These are phyloP conservation scores for Aethina tumida DNA, from an alignment of 1,140 invertebrate species.

Conservation along the genomic window DNA sequence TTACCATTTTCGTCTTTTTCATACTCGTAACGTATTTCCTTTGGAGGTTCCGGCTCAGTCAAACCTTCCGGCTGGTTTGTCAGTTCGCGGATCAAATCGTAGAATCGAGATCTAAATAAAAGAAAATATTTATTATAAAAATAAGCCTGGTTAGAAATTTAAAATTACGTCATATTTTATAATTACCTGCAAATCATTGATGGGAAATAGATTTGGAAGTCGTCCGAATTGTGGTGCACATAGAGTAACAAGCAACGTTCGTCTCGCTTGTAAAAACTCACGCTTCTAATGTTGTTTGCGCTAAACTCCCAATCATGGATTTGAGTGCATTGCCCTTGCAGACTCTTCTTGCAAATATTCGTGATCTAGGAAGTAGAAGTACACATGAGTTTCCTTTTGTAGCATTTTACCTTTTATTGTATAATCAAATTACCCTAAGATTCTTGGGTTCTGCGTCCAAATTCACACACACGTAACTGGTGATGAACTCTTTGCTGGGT, in stretches of 20 bases:
- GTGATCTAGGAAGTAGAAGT: constrained; percentile 45
- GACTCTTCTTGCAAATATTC: constrained; percentile 70
- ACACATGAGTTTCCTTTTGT: background rate
- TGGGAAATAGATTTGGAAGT: constrained; percentile 98
- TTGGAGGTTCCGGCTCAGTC: constrained; percentile 62
- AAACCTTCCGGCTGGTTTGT: constrained; percentile 77
- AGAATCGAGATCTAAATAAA: constrained; percentile 76
- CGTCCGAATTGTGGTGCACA: constrained; percentile 95
- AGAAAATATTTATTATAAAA: too few species aligned
- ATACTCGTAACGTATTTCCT: constrained; percentile 62
- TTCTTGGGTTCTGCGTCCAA: constrained; percentile 86
- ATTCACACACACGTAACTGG: constrained; percentile 91
- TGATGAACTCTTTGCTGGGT: constrained; percentile 86
- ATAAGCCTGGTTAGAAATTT: background rate
- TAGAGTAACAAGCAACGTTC: constrained; percentile 94
- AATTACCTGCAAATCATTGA: constrained; percentile 63
- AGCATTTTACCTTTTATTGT: too few species aligned
- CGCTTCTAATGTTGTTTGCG: constrained; percentile 83
- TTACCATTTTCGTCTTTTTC: constrained; percentile 87
- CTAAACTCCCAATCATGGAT: constrained; percentile 92
- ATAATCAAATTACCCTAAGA: constrained; percentile 44
- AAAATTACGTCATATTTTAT: background rate
- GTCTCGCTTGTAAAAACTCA: constrained; percentile 91
- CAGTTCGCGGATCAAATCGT: constrained; percentile 71
- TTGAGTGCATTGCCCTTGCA: constrained; percentile 67